phyloP scores from a whole-genome alignment of 1,140 invertebrate species.

The Drosophila micromelanica region DNA sequence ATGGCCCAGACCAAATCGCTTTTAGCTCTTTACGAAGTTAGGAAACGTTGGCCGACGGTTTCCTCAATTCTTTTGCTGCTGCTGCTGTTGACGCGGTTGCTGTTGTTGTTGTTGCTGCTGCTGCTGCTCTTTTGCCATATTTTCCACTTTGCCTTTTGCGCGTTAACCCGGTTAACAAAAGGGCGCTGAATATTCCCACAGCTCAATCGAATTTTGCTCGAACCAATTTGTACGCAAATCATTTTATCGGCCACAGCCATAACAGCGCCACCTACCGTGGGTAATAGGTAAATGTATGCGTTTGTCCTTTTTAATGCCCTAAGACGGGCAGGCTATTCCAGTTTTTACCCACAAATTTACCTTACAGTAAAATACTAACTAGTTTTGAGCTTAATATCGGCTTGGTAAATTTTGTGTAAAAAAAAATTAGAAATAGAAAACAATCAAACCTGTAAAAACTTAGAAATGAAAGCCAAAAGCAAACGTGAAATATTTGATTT shows the following conservation, averaged over 20 bases:
- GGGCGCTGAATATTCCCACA: conserved; percentile 72
- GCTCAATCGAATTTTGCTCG: conserved; percentile 71
- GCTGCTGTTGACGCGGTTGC: conserved; percentile 14
- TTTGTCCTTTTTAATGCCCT: conserved; percentile 18
- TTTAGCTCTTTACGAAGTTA: conserved; percentile 66
- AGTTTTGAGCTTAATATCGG: too few relatives aligned
- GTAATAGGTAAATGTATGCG: conserved; percentile 31
- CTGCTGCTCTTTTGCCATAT: conserved; percentile 54
- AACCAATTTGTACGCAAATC: conserved; percentile 79
- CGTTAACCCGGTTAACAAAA: conserved; percentile 63
- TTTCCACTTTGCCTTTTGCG: conserved; percentile 54
- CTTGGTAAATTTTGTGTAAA: too few relatives aligned
- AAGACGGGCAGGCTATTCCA: neutral
- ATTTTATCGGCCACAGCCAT: conserved; percentile 66
- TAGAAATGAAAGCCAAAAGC: too few relatives aligned
- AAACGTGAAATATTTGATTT: too few relatives aligned
- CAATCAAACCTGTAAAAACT: too few relatives aligned
- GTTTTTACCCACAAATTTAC: too few relatives aligned
- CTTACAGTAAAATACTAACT: too few relatives aligned
- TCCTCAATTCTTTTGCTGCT: conserved; percentile 21
- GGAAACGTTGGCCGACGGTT: conserved; percentile 38
- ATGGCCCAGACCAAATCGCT: conserved; percentile 51
- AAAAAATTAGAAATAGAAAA: too few relatives aligned
- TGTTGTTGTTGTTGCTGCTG: conserved; percentile 9
- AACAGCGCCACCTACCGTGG: conserved; percentile 36